Conservation (phyloP, 1,140 invertebrate genomes). For the Dendroctonus ponderosae region DNA sequence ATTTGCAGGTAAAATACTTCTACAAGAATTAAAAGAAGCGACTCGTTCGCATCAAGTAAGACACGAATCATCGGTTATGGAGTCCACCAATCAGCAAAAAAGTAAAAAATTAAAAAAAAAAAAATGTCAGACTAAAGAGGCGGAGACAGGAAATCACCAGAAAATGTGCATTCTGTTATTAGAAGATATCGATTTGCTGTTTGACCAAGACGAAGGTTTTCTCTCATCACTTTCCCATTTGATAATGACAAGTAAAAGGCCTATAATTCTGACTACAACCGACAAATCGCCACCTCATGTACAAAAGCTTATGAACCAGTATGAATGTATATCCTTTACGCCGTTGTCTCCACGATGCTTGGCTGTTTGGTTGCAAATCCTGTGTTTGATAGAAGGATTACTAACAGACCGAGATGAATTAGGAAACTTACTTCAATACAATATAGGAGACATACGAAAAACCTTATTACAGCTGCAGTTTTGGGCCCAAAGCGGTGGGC, state of each 20-base stretch:
- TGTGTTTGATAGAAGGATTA: slow-evolving; percentile 66
- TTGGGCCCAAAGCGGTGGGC: slow-evolving; percentile 56
- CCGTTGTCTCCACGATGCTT: slow-evolving; percentile 55
- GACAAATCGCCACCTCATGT: slow-evolving; percentile 61
- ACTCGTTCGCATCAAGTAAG: slow-evolving; percentile 85
- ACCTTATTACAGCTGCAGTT: slow-evolving; percentile 71
- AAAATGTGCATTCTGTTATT: slow-evolving; percentile 77
- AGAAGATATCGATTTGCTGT: slow-evolving; percentile 86
- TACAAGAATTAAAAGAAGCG: slow-evolving; percentile 84
- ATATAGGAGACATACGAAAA: slow-evolving; percentile 67
- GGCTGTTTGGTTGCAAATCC: slow-evolving; percentile 63
- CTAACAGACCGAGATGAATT: slow-evolving; percentile 56
- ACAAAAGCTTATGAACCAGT: slow-evolving; percentile 61
- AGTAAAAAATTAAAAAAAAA: slow-evolving; percentile 30
- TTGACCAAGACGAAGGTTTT: slow-evolving; percentile 84
- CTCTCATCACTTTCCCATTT: slow-evolving; percentile 74
- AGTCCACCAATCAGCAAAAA: slow-evolving; percentile 40
- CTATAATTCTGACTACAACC: slow-evolving; percentile 78
- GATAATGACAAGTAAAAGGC: slow-evolving; percentile 76
- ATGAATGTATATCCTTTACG: slow-evolving; percentile 61
- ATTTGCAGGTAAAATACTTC: slow-evolving; percentile 65
- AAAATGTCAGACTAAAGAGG: slow-evolving; percentile 11
- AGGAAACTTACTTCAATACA: slow-evolving; percentile 55
- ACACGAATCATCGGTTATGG: slow-evolving; percentile 38
- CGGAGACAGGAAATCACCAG: slow-evolving; percentile 32